Evolutionary conservation across 2,113 vertebrate species (phyloP), one percentile per base, ranked within the genome.

Genomic region (Axis porcinus): DNA sequence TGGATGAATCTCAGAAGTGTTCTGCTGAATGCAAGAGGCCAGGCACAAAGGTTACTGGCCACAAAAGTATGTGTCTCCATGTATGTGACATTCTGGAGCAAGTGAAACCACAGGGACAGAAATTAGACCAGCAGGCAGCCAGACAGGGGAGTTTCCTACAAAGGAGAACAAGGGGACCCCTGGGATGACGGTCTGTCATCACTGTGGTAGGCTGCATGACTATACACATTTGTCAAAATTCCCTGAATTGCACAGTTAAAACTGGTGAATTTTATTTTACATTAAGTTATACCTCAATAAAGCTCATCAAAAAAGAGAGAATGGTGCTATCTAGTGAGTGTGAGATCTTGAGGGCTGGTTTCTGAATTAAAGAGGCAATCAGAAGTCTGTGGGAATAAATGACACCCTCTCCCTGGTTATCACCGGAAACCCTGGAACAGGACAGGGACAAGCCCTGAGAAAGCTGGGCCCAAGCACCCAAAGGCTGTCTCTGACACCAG

Each of bases 131-230:
- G 70, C 2, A 23, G 52, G 25, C 17, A 5, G 17, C 58, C 54
- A 14, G 28, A 27, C 11, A 11, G 70, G 28, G 43, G 21, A 43
- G 36, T 5, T 79, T 23, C 50, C 43, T 28, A 45, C n/a, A 40
- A 28, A 30, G 55, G 1, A 27, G 33, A 15, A 14, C 5, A 4
- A 13, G 43, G 40, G 8, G 40, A 40, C 25, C 10, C 36, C 17
- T 2, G 3, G n/a, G 17, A 28, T 27, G 54, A 14, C 0, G 7
- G 43, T 30, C 28, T 28, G 3, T 33, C 62, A 58, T 28, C 36
- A 16, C 5, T 76, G 15, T 93, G 62, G 45, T 36, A 14, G 19
- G 11, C 52, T 81, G 52, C 43, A n/a, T 3, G 15, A 45, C 28
- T 43, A 13, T 3, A 52, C 16, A 5, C 19, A 30, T 28, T 52